Conservation (phyloP, 53 echinoderm and acorn worm species). For the Stichopus horrens region DNA sequence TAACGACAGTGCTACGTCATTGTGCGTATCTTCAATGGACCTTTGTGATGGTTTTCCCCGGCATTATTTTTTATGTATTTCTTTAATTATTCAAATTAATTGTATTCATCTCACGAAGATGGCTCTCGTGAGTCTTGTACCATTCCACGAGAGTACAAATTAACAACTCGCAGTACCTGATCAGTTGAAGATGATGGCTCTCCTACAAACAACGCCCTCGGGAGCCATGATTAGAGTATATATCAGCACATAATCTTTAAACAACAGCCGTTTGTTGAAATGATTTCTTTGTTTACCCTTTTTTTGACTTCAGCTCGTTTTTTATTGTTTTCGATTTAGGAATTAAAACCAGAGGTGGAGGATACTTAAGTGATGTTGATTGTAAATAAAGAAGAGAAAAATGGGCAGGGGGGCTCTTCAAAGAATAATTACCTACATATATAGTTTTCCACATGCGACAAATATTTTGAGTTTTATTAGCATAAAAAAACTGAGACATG, state of each 20-base stretch:
- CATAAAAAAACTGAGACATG: no score
- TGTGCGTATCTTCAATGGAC: not conserved
- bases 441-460: no score
- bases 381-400: no score
- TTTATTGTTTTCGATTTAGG: not conserved
- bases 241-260: not conserved
- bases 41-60: not conserved
- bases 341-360: not conserved
- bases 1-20: not conserved
- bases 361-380: no score
- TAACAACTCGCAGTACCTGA: slow-evolving; percentile 5
- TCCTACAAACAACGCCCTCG: not conserved
- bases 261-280: not conserved
- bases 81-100: slow-evolving; percentile 24
- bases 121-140: not conserved
- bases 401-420: no score
- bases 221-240: not conserved
- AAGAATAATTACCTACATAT: no score
- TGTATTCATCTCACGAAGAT: slow-evolving; percentile 11
- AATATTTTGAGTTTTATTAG: no score
- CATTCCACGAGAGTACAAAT: not conserved
- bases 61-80: not conserved
- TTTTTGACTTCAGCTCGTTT: not conserved
- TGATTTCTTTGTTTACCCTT: not conserved
- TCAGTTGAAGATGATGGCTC: not conserved